Evolutionary conservation across 2,113 vertebrate species (phyloP).

Genomic region (Craseonycteris thonglongyai): DNA sequence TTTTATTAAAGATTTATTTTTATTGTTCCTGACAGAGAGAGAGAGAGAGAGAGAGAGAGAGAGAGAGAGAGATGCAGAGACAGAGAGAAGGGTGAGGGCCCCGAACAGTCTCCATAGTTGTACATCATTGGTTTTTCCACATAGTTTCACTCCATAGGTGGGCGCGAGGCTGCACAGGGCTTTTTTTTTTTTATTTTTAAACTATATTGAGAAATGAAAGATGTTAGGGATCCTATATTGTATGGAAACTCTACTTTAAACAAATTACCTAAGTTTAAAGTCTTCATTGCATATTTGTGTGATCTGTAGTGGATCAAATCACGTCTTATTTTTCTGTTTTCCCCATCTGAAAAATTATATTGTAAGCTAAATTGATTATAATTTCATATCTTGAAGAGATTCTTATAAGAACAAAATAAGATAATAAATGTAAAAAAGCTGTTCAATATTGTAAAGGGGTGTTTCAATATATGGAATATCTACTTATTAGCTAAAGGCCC

Average conservation of each 20-base stretch:
- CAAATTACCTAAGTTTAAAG: neutral
- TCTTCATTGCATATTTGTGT: neutral
- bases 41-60: no score
- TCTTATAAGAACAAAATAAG: neutral
- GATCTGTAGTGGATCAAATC: neutral
- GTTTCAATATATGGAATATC: neutral
- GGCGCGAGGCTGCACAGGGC: no score
- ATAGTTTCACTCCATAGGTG: no score
- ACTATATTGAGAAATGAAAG: neutral
- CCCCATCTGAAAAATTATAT: neutral
- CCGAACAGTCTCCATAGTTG: no score
- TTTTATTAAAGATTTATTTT: no score
- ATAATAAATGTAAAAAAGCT: neutral
- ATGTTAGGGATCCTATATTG: neutral
- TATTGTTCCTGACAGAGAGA: no score
- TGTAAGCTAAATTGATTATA: neutral
- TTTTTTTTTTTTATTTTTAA: no score
- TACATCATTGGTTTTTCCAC: no score
- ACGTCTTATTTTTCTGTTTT: neutral
- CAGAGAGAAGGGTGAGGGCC: no score
- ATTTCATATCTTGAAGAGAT: neutral
- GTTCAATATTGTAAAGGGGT: neutral
- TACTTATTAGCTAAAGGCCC: neutral
- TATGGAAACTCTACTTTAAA: neutral
- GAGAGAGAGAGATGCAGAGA: no score